Base-by-base conservation (phyloP, 2,797 vertebrate genomes). In the Lates japonicus region DNA sequence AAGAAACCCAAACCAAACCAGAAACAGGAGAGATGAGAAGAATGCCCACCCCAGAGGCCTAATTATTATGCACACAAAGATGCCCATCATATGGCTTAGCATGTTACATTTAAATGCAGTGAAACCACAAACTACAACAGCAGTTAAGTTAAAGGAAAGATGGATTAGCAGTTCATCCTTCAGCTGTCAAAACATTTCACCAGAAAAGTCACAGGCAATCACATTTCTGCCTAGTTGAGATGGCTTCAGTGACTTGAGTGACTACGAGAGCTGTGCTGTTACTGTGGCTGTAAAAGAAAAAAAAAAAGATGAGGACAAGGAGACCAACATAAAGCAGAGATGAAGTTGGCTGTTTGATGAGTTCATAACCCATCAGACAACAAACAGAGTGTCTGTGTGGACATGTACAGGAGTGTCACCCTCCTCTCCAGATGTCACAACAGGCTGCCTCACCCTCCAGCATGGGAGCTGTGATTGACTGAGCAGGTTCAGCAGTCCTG, bases 401-500 rank as follows among this genome's bases (percentile, higher is more conserved):
- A 49, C 58, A 17, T 60, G 63, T 37, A 19, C 39, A 22, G 20
- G 39, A 7, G 71, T 72, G 37, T 20, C 64, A 2, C 58, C 71
- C 52, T n/a, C 5, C 73, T 84, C 79, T 70, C 35, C 70, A 73
- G 70, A 64, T 41, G 74, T 74, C n/a, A n/a, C 79, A 55, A 79
- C 67, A 70, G n/a, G n/a, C n/a, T n/a, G n/a, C n/a, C n/a, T n/a
- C n/a, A n/a, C n/a, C n/a, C 87, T 90, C 94, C 94, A 89, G 92
- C n/a, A n/a, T 94, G 95, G 91, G 74, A 70, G 77, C 48, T 1
- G 73, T 95, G 95, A 95, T 93, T 83, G 94, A 95, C 95, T 80
- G 92, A 93, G 85, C 17, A 1, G 83, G 75, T 88, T 87, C 91
- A 89, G 87, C 88, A 72, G 87, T 85, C 88, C 86, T 55, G 83